phyloP scores from a whole-genome alignment of 2,113 vertebrate species.

The Irena cyanogastra region DNA sequence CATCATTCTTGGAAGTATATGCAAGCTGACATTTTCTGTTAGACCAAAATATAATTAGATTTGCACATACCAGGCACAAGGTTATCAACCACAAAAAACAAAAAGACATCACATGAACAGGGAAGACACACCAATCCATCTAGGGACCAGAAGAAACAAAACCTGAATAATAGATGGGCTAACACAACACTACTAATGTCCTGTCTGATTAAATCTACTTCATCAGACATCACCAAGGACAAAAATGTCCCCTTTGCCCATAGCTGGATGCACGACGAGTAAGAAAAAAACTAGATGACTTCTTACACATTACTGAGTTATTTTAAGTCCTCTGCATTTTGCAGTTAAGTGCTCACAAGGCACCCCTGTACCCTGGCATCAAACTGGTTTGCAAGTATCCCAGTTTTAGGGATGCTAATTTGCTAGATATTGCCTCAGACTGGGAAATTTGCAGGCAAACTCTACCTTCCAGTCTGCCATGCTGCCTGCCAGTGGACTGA shows the following conservation, averaged over 20 bases:
- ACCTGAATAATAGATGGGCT: background rate
- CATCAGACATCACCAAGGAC: constrained; percentile 9
- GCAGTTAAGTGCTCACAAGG: background rate
- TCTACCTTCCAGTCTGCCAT: background rate
- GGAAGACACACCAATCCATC: background rate
- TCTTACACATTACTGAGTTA: background rate
- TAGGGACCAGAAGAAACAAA: background rate
- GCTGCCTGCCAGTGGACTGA: background rate
- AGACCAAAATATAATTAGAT: constrained; percentile 13
- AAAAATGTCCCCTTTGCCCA: background rate
- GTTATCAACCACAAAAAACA: background rate
- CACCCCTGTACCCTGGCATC: background rate
- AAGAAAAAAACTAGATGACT: background rate
- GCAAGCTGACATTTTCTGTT: constrained; percentile 16
- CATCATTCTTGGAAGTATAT: background rate
- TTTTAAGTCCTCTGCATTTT: background rate
- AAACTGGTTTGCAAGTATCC: background rate
- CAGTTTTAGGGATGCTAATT: background rate
- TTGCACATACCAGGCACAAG: constrained; percentile 1
- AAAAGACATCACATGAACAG: background rate
- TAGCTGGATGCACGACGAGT: background rate
- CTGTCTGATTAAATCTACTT: constrained; percentile 11
- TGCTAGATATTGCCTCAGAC: background rate
- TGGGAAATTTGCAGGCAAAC: background rate
- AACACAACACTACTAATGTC: background rate